Conservation (phyloP, 2,797 vertebrate species). For the Mastacembelus armatus region DNA sequence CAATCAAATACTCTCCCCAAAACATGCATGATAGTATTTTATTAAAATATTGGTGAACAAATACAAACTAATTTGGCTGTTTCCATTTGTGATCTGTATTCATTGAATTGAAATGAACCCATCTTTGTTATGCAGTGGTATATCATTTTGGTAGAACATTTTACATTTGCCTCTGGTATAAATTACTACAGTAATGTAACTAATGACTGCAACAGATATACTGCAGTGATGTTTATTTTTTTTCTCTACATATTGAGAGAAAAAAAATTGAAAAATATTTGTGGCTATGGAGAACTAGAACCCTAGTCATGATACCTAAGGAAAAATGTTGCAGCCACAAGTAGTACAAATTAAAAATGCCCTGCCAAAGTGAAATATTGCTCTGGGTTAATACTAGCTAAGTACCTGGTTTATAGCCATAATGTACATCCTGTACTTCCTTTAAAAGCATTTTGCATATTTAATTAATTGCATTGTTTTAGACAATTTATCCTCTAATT, state of each 20-base stretch:
- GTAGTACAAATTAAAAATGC: neutral
- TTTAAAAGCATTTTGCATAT: constrained; percentile 16
- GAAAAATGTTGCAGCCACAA: neutral
- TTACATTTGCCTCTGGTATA: neutral
- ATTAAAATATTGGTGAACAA: constrained; percentile 5
- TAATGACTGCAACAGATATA: too few relatives aligned
- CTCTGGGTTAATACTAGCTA: constrained; percentile 18
- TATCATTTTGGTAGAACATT: constrained; percentile 59
- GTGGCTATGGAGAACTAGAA: neutral
- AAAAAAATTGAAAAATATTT: neutral
- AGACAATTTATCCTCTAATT: neutral
- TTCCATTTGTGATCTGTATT: constrained; percentile 9
- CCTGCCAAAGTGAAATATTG: constrained; percentile 65
- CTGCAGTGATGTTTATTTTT: too few relatives aligned
- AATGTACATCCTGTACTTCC: constrained; percentile 5
- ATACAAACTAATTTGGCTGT: constrained; percentile 13
- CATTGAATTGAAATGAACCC: constrained; percentile 65
- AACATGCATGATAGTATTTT: neutral
- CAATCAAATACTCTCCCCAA: constrained; percentile 39
- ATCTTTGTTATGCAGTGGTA: constrained; percentile 28
- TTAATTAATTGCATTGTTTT: constrained; percentile 10
- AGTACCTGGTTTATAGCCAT: constrained; percentile 7
- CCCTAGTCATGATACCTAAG: neutral
- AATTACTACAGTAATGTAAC: too few relatives aligned
- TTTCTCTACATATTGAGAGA: neutral